Conservation (phyloP, 2,797 vertebrate species). For the Setipinna tenuifilis region DNA sequence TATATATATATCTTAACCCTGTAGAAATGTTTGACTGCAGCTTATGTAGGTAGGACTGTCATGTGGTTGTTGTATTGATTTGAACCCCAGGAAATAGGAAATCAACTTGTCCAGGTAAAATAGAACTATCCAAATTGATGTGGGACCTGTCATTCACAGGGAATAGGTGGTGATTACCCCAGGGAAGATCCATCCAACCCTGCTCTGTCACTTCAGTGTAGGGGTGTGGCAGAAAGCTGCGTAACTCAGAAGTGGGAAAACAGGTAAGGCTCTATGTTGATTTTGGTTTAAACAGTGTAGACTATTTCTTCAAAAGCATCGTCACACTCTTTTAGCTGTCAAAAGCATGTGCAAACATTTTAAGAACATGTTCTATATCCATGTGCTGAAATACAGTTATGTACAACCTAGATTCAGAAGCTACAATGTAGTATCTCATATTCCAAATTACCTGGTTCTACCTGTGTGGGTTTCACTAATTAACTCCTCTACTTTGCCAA, state of each 20-base stretch:
- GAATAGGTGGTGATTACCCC: neutral
- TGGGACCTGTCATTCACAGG: neutral
- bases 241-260: constrained; percentile 40
- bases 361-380: neutral
- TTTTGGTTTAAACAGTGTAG: neutral
- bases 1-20: neutral
- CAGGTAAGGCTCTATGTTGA: constrained; percentile 36
- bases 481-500: no score
- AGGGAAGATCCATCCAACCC: neutral
- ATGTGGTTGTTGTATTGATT: neutral
- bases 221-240: constrained; percentile 27
- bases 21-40: neutral
- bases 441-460: no score
- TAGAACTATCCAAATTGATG: neutral
- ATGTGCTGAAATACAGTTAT: no score
- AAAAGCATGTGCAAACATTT: neutral
- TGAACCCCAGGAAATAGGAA: neutral
- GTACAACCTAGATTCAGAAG: no score
- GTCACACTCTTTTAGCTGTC: neutral
- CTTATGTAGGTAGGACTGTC: neutral
- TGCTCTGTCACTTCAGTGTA: neutral
- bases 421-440: no score
- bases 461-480: no score
- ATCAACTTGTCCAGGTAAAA: no score
- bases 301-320: neutral